phyloP scores from a whole-genome alignment of 2,888 invertebrate genomes.

The Schizotus pectinicornis region DNA sequence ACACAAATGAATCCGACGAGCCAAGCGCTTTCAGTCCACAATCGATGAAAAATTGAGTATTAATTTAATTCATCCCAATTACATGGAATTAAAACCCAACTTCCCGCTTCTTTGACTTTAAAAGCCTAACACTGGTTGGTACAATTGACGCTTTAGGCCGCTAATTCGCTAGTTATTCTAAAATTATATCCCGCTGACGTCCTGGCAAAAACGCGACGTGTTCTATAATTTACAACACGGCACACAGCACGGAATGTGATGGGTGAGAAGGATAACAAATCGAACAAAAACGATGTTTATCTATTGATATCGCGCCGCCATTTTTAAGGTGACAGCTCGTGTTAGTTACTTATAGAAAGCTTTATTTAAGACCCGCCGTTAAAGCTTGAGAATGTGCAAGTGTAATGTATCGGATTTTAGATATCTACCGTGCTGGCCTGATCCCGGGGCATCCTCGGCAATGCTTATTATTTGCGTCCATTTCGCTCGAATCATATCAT shows the following conservation, averaged over 20 bases:
- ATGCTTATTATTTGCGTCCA: too few relatives aligned
- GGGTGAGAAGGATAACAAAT: slow-evolving; percentile 22
- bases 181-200: slow-evolving; percentile 41
- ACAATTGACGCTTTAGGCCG: slow-evolving; percentile 47
- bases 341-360: slow-evolving; percentile 38
- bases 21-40: too few relatives aligned
- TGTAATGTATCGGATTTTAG: slow-evolving; percentile 41
- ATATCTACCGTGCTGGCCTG: slow-evolving; percentile 18
- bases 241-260: slow-evolving; percentile 18
- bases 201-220: slow-evolving; percentile 35
- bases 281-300: slow-evolving; percentile 21
- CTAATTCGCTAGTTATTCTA: slow-evolving; percentile 47
- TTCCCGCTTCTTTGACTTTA: slow-evolving; percentile 35
- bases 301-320: slow-evolving; percentile 5
- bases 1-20: too few relatives aligned
- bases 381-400: slow-evolving; percentile 42
- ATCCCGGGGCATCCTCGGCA: too few relatives aligned
- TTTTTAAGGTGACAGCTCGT: slow-evolving; percentile 38
- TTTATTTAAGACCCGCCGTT: slow-evolving; percentile 33
- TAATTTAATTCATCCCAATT: slow-evolving; percentile 20
- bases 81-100: slow-evolving; percentile 36
- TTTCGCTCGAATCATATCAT: too few relatives aligned
- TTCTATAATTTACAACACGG: slow-evolving; percentile 30
- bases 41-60: too few relatives aligned
- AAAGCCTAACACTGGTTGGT: slow-evolving; percentile 49